Percentiles rank a stretch among this genome's conserved stretches.
phyloP scores from a whole-genome alignment of 2,888 invertebrate species.

The Apeira syringaria region DNA sequence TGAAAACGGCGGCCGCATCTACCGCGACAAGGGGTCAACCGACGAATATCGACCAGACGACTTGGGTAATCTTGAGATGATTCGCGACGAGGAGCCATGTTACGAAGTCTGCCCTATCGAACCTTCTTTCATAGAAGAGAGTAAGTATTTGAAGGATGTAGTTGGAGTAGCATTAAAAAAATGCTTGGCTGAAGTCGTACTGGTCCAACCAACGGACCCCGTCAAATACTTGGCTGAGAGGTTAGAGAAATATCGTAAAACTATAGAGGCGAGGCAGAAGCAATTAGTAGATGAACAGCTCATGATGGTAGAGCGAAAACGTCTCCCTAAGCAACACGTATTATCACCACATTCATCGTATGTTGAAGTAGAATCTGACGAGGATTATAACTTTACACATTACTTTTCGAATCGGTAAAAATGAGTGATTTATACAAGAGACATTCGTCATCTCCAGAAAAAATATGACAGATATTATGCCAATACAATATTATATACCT shows the following conservation, averaged over 20 bases:
- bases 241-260: constrained; percentile 37
- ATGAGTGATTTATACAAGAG: no score
- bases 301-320: constrained; percentile 27
- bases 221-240: constrained; percentile 40
- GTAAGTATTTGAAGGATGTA: constrained; percentile 38
- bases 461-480: no score
- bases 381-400: not conserved
- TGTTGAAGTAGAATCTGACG: not conserved
- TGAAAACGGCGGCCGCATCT: constrained; percentile 32
- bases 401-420: not conserved
- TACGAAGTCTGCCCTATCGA: constrained; percentile 24
- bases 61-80: constrained; percentile 39
- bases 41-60: constrained; percentile 38
- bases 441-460: no score
- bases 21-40: constrained; percentile 31
- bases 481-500: no score
- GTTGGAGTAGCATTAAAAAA: constrained; percentile 44
- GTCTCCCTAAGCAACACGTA: not conserved
- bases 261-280: constrained; percentile 22
- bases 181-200: constrained; percentile 45
- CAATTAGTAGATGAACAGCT: constrained; percentile 23
- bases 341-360: not conserved
- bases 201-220: constrained; percentile 48
- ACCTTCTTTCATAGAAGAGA: constrained; percentile 36
- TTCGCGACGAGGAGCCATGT: constrained; percentile 10